Evolutionary conservation across 2,888 invertebrate genomes (phyloP), one percentile per base, ranked within the genome.

Genomic region (Papilio elwesi): DNA sequence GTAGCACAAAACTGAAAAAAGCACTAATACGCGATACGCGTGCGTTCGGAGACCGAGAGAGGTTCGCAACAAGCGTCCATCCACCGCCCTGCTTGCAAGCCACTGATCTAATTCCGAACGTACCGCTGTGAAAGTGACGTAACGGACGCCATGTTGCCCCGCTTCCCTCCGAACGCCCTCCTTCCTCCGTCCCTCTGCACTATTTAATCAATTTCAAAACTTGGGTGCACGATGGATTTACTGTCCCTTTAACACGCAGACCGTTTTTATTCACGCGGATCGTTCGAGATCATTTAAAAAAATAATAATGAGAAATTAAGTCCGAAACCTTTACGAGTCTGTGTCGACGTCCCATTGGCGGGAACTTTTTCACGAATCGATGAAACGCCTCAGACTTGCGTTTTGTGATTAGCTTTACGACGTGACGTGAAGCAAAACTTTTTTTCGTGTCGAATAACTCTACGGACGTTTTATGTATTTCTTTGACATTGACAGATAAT

Each of bases 61-160:
- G 62, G 49, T 53, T 51, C 66, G 72, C 75, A n/a, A 43, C 11
- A 11, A 43, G 70, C 81, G 77, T 74, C 80, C 89, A 83, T 80
- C 78, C 85, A 73, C 78, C 81, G 79, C 84, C 81, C 80, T 80
- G 86, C 87, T 80, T 84, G 82, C 82, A 84, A 83, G 88, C 86
- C 85, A 93, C 93, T 93, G 93, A 90, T 91, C 93, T 88, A 92
- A 91, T 92, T 92, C 85, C 85, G 84, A 89, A 87, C 73, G 73
- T 87, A 88, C 89, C 88, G 80, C 90, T 88, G 87, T 87, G 88
- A 88, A 90, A 90, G 90, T 92, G 92, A 92, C 92, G 92, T 92
- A 92, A 92, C 83, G 80, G 86, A 80, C 86, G 92, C 92, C 92
- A 92, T 92, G 73, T 89, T 92, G 89, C 87, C 84, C 83, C 85